Conservation (phyloP, 2,888 invertebrate genomes). For the Lasioglossum vierecki region DNA sequence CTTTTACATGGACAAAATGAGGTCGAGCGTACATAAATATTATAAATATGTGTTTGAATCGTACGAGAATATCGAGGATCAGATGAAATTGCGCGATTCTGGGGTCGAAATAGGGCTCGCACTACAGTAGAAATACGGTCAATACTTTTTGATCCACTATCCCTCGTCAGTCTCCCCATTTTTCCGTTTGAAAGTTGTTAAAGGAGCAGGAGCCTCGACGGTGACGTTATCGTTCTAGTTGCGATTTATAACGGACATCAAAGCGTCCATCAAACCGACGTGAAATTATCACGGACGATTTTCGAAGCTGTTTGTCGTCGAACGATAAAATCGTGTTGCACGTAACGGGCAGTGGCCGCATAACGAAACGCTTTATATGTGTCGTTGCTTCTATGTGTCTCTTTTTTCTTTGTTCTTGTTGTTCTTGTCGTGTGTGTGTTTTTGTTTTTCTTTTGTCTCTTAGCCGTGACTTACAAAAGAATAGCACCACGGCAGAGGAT, state of each 20-base stretch:
- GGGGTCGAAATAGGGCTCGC: neutral
- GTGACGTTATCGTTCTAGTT: neutral
- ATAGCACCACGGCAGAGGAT: conserved; percentile 81
- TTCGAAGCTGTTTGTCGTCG: conserved; percentile 5
- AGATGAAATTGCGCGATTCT: neutral
- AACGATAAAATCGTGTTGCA: conserved; percentile 3
- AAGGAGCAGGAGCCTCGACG: neutral
- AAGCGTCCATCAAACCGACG: conserved; percentile 8
- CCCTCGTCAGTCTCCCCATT: neutral
- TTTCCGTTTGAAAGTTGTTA: neutral
- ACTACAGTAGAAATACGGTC: neutral
- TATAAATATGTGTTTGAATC: too few species aligned
- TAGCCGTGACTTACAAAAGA: conserved; percentile 95
- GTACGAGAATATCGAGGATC: neutral
- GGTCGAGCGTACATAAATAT: too few species aligned
- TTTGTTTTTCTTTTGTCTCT: conserved; percentile 78
- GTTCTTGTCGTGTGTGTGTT: conserved; percentile 9
- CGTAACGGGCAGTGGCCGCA: conserved; percentile 26
- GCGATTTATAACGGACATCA: conserved; percentile 8
- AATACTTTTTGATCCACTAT: neutral
- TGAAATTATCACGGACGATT: conserved; percentile 14
- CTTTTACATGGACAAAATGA: too few species aligned
- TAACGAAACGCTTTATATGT: conserved; percentile 41
- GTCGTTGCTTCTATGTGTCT: conserved; percentile 36
- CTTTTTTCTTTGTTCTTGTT: conserved; percentile 16